Evolutionary conservation across 1,140 invertebrate species (phyloP).

Genomic region (Drosophila kanapiae): DNA sequence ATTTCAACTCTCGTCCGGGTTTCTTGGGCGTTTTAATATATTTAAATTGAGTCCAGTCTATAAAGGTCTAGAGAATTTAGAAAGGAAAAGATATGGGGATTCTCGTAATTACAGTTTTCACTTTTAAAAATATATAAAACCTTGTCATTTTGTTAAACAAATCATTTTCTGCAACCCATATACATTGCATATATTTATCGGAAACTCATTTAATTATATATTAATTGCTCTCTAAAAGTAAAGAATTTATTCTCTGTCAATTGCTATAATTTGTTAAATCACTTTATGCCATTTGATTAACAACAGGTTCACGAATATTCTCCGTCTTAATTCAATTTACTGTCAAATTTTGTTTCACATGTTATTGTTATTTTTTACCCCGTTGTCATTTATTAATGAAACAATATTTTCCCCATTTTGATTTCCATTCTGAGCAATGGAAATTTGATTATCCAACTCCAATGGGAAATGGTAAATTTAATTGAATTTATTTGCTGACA

Average conservation of each 20-base stretch:
- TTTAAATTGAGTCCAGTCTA: background rate
- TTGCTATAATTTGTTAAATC: constrained; percentile 8
- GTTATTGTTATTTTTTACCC: background rate
- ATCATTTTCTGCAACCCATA: too few species aligned
- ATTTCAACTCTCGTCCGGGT: too few species aligned
- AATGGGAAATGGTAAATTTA: constrained; percentile 50
- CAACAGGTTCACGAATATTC: constrained; percentile 25
- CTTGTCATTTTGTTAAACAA: too few species aligned
- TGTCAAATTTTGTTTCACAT: constrained; percentile 7
- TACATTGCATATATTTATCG: too few species aligned
- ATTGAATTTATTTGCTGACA: constrained; percentile 67
- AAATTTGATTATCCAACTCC: constrained; percentile 60
- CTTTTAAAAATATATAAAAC: too few species aligned
- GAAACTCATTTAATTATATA: background rate
- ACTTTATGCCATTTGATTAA: constrained; percentile 18
- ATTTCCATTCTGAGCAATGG: constrained; percentile 22
- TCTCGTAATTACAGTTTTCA: too few species aligned
- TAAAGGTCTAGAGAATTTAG: background rate
- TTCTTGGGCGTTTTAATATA: too few species aligned
- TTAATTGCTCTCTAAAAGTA: background rate
- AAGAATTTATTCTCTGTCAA: background rate
- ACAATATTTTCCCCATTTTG: constrained; percentile 40
- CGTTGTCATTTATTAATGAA: constrained; percentile 35
- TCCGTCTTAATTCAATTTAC: constrained; percentile 33
- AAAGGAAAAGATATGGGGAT: too few species aligned